Conservation (phyloP, 2,113 vertebrate species). For the Hylia prasina region DNA sequence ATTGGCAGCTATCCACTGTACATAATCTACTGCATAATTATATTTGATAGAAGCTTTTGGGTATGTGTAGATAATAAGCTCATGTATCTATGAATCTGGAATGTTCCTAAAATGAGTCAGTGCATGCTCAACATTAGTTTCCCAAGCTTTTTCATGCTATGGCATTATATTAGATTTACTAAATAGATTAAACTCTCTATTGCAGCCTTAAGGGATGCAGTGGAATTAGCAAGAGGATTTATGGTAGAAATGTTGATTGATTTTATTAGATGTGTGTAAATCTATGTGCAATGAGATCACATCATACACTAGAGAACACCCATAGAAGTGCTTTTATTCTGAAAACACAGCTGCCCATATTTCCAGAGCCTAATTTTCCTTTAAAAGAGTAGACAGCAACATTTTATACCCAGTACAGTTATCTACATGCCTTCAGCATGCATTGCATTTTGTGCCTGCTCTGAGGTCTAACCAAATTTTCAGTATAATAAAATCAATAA, state of each 20-base stretch:
- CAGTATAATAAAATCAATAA: background rate
- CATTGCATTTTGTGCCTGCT: background rate
- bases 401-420: background rate
- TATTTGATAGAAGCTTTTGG: conserved; percentile 10
- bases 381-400: background rate
- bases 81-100: conserved; percentile 2
- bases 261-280: background rate
- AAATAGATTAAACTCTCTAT: background rate
- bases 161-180: background rate
- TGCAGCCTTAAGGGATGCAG: conserved; percentile 5
- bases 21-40: background rate
- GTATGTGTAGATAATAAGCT: conserved; percentile 25
- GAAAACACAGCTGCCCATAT: background rate
- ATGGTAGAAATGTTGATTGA: background rate
- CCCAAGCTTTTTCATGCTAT: background rate
- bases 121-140: background rate
- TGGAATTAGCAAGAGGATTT: background rate
- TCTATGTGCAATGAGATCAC: background rate
- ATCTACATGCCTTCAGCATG: background rate
- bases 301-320: background rate
- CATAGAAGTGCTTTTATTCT: background rate
- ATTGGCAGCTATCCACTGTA: background rate
- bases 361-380: background rate
- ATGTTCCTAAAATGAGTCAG: conserved; percentile 37
- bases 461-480: background rate